Conservation (phyloP, 2,797 vertebrate genomes). For the Mycteria americana region DNA sequence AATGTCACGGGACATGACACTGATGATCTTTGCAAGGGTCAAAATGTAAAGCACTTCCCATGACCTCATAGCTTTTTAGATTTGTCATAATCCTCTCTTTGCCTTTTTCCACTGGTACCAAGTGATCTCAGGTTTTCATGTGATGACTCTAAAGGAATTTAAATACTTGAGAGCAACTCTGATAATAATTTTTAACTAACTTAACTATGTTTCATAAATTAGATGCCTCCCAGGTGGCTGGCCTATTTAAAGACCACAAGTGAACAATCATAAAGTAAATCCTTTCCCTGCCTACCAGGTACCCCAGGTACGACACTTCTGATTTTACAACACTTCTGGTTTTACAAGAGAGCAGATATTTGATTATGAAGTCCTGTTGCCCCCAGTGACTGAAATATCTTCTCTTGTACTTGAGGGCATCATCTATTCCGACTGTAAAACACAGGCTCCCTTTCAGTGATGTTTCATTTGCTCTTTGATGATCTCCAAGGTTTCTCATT, state of each 20-base stretch:
- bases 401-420: background rate
- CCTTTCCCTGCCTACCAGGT: background rate
- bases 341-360: background rate
- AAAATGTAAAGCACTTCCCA: conserved; percentile 4
- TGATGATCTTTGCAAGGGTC: background rate
- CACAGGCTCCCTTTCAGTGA: background rate
- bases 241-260: background rate
- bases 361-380: background rate
- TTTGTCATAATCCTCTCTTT: background rate
- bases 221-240: background rate
- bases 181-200: background rate
- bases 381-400: background rate
- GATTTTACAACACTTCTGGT: background rate
- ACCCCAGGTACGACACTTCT: background rate
- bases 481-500: background rate
- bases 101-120: background rate
- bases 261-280: background rate
- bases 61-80: background rate
- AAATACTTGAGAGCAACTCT: background rate
- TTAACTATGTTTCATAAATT: background rate
- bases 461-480: background rate
- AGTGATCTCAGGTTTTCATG: background rate
- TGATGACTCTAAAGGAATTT: background rate
- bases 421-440: background rate
- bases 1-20: background rate